A percentile compares a stretch with the other conserved stretches of the same genome.
Evolutionary conservation across 2,797 vertebrate genomes (phyloP).

Genomic region (Tarsius wallacei): DNA sequence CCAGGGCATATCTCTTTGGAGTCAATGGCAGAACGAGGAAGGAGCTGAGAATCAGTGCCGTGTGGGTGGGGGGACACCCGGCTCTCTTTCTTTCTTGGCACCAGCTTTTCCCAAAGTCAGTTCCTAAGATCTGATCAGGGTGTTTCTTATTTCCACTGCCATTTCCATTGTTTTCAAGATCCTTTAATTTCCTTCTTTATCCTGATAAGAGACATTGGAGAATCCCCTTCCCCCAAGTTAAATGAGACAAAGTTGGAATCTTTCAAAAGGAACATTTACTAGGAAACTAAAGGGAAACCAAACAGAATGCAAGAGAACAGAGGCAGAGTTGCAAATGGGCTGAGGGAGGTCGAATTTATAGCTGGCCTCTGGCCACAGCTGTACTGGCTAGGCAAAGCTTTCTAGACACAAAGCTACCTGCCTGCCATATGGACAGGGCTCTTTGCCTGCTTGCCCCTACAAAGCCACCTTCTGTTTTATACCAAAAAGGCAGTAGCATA

Average conservation of each 20-base stretch:
- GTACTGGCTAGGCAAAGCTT: conserved; percentile 60
- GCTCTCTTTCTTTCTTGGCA: neutral
- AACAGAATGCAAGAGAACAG: conserved; percentile 82
- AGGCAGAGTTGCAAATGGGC: conserved; percentile 74
- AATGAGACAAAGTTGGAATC: conserved; percentile 75
- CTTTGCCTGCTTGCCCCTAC: neutral
- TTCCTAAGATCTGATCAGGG: neutral
- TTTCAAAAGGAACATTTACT: conserved; percentile 87
- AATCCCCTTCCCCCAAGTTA: neutral
- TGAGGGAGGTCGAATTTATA: conserved; percentile 68
- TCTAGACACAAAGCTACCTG: conserved; percentile 52
- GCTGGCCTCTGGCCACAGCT: conserved; percentile 69
- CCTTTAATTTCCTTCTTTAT: conserved; percentile 38
- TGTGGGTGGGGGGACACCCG: neutral
- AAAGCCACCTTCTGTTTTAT: conserved; percentile 42
- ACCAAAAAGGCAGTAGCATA: neutral
- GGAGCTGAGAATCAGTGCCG: neutral
- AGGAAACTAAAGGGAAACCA: conserved; percentile 85
- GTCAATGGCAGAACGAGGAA: neutral
- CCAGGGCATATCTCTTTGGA: neutral
- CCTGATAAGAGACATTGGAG: neutral
- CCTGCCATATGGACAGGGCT: neutral
- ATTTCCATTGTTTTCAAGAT: neutral
- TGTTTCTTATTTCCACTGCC: neutral
- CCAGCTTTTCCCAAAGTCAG: neutral